These are phyloP conservation scores for Rafetus swinhoei DNA, from an alignment of 2,113 vertebrate species.

Conservation along the genomic window DNA sequence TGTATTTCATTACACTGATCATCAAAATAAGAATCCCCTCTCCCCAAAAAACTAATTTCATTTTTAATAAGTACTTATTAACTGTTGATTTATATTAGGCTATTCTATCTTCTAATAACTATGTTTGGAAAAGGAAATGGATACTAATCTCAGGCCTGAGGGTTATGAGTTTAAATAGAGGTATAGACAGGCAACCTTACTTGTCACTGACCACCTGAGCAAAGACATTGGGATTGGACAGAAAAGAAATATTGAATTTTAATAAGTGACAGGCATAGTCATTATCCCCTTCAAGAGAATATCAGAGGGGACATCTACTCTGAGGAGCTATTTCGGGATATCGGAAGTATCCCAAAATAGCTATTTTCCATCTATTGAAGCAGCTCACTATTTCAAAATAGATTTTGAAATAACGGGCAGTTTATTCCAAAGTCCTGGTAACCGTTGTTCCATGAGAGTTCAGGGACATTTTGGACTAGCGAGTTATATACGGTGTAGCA, in stretches of 20 bases:
- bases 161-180: not conserved
- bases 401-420: no score
- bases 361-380: no score
- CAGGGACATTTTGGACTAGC: no score
- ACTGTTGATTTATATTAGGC: not conserved
- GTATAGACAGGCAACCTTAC: not conserved
- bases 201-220: not conserved
- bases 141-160: not conserved
- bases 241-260: not conserved
- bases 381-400: no score
- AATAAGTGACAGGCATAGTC: not conserved
- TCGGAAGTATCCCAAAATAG: no score
- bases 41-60: not conserved
- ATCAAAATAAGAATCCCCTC: not conserved
- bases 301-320: not conserved
- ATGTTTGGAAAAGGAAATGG: not conserved
- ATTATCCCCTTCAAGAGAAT: not conserved
- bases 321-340: no score
- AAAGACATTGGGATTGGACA: not conserved
- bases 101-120: not conserved
- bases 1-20: not conserved
- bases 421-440: no score
- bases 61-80: not conserved
- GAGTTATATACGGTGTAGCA: no score
- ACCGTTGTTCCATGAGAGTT: no score